Evolutionary conservation across 1,140 invertebrate species (phyloP).

Genomic region (Geopemphigus sp.): DNA sequence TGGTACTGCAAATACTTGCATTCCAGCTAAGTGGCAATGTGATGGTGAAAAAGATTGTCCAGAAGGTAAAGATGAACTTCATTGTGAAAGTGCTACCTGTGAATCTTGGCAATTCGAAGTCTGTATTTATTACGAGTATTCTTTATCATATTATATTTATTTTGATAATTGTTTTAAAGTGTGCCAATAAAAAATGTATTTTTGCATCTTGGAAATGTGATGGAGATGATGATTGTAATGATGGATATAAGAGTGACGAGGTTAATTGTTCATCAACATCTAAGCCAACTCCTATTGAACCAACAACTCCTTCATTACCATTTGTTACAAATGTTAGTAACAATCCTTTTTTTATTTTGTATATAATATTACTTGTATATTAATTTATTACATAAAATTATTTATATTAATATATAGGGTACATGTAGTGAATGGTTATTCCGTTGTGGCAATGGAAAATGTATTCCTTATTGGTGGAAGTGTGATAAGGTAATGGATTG

Average conservation of each 20-base stretch:
- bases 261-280: conserved; percentile 61
- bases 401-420: conserved; percentile 53
- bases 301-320: conserved; percentile 57
- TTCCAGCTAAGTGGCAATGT: conserved; percentile 69
- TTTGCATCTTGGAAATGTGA: conserved; percentile 78
- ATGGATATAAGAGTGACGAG: conserved; percentile 60
- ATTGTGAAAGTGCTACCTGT: conserved; percentile 58
- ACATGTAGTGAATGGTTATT: conserved; percentile 76
- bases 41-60: conserved; percentile 60
- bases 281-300: conserved; percentile 51
- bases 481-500: conserved; percentile 74
- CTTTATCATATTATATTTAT: not conserved
- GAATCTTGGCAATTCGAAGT: conserved; percentile 58
- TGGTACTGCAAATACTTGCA: conserved; percentile 61
- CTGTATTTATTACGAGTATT: not conserved
- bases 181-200: conserved; percentile 63
- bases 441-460: conserved; percentile 69
- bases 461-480: conserved; percentile 82
- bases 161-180: conserved; percentile 49
- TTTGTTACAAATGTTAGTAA: conserved; percentile 73
- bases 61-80: conserved; percentile 58
- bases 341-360: not conserved
- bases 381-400: conserved; percentile 16
- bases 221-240: conserved; percentile 70
- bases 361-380: conserved; percentile 44